phyloP scores from a whole-genome alignment of 1,140 invertebrate species.

The Procambarus clarkii region DNA sequence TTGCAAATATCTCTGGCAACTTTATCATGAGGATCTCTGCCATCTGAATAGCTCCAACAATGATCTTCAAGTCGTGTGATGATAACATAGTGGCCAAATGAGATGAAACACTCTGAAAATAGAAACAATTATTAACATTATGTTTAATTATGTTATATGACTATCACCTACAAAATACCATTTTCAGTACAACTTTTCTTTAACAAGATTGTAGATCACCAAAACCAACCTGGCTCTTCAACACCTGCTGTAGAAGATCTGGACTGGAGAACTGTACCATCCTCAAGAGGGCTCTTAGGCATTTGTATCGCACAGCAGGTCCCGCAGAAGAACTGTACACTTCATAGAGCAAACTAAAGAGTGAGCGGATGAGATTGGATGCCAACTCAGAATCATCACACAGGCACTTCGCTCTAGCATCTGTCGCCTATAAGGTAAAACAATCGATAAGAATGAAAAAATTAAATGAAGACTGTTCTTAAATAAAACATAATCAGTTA shows the following conservation, averaged over 20 bases:
- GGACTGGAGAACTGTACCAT: slow-evolving; percentile 96
- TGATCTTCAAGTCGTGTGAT: slow-evolving; percentile 94
- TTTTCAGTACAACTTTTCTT: too few relatives aligned
- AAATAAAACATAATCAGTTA: not conserved
- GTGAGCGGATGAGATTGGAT: slow-evolving; percentile 87
- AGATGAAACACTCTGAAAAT: slow-evolving; percentile 93
- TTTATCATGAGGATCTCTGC: slow-evolving; percentile 97
- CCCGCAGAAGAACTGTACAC: slow-evolving; percentile 98
- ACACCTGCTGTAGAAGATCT: slow-evolving; percentile 82
- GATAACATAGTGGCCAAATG: slow-evolving; percentile 99
- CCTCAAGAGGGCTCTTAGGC: slow-evolving; percentile 93
- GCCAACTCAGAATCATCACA: slow-evolving; percentile 84
- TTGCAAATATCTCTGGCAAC: slow-evolving; percentile 93
- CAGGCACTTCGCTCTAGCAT: slow-evolving; percentile 83
- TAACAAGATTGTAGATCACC: not conserved
- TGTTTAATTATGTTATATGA: too few relatives aligned
- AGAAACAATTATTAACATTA: not conserved
- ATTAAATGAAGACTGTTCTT: not conserved
- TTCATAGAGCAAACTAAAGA: slow-evolving; percentile 87
- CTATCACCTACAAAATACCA: too few relatives aligned
- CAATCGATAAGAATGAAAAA: not conserved
- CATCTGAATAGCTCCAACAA: slow-evolving; percentile 97
- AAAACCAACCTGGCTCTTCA: slow-evolving; percentile 62
- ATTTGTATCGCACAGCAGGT: slow-evolving; percentile 97
- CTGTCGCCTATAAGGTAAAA: slow-evolving; percentile 73